Conservation (phyloP, 2,888 invertebrate genomes). For the Entomobrya proxima region DNA sequence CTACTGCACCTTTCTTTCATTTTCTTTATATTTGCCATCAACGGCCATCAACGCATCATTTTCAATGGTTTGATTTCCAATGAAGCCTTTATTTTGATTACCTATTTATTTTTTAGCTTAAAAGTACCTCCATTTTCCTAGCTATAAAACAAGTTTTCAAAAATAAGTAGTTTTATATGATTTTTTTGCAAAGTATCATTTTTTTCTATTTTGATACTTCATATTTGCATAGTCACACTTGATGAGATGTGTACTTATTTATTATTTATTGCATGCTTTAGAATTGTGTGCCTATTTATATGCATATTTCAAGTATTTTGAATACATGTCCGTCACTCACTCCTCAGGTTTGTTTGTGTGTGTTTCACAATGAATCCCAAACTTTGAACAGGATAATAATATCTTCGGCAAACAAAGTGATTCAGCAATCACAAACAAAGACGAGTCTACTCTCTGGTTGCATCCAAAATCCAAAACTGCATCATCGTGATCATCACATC, state of each 20-base stretch:
- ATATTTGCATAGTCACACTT: constrained; percentile 39
- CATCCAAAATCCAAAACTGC: background rate
- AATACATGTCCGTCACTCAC: constrained; percentile 1
- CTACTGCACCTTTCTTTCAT: background rate
- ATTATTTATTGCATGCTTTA: constrained; percentile 13
- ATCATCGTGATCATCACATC: background rate
- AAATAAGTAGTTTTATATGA: constrained; percentile 14
- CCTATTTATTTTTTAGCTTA: background rate
- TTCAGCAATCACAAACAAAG: constrained; percentile 44
- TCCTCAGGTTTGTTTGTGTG: background rate
- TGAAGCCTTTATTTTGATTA: constrained; percentile 6
- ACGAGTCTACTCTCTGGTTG: background rate
- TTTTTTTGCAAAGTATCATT: constrained; percentile 6
- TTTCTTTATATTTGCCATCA: background rate
- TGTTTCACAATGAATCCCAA: constrained; percentile 37
- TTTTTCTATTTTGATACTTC: constrained; percentile 3
- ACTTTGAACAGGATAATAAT: constrained; percentile 28
- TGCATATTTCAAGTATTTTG: background rate
- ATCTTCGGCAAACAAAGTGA: constrained; percentile 46
- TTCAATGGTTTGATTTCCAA: constrained; percentile 22
- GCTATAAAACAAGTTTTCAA: background rate
- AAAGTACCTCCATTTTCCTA: background rate
- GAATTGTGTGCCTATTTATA: background rate
- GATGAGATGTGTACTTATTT: constrained; percentile 10
- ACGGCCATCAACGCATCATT: background rate